These are phyloP conservation scores for Tyrophagus putrescentiae DNA, from an alignment of 1,140 invertebrate species.

Conservation along the genomic window DNA sequence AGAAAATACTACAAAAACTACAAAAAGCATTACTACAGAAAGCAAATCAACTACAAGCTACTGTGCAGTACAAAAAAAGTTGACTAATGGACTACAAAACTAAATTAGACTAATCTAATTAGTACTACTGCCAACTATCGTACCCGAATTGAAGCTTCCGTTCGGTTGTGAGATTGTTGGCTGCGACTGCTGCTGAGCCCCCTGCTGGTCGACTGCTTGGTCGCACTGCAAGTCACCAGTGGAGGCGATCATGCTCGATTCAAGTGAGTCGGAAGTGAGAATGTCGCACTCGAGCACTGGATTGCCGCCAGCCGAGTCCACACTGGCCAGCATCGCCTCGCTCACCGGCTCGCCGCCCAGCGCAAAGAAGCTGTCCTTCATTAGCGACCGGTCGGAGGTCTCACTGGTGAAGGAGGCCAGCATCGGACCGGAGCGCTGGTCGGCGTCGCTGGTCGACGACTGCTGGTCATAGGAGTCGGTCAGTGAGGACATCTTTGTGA, in stretches of 20 bases:
- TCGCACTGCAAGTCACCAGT: background rate
- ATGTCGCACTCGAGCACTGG: conserved; percentile 13
- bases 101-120: too few species aligned
- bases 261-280: conserved; percentile 7
- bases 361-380: background rate
- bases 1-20: background rate
- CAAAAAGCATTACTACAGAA: background rate
- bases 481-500: background rate
- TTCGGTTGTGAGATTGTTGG: background rate
- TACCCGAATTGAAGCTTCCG: conserved; percentile 9
- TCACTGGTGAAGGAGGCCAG: background rate
- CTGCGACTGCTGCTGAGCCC: background rate
- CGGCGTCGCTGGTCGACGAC: background rate
- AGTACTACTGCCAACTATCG: too few species aligned
- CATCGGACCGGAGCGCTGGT: background rate
- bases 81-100: too few species aligned
- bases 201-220: background rate
- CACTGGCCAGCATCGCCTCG: conserved; percentile 4
- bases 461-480: background rate
- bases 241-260: background rate
- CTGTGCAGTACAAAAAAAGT: background rate
- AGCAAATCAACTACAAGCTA: background rate
- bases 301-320: conserved; percentile 7
- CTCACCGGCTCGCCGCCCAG: background rate
- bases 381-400: background rate